Conservation (phyloP, 2,888 invertebrate species). For the Phlogophora meticulosa region DNA sequence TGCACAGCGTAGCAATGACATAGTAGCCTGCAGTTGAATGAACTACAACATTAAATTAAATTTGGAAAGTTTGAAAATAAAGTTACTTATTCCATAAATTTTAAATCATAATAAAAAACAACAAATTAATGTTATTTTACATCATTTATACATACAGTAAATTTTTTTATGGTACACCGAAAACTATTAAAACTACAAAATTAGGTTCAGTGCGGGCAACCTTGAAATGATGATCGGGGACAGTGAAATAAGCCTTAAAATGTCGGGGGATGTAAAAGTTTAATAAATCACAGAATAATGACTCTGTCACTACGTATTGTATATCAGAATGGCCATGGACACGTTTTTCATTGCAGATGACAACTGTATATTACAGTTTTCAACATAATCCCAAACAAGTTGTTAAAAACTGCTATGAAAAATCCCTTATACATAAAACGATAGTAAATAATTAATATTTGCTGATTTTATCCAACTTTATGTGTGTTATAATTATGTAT, state of each 20-base stretch:
- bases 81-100: too few species aligned
- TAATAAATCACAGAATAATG: conserved; percentile 48
- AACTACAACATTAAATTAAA: too few species aligned
- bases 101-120: too few species aligned
- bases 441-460: not conserved
- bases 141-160: too few species aligned
- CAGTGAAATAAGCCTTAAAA: conserved; percentile 37
- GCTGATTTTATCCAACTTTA: too few species aligned
- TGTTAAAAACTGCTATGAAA: too few species aligned
- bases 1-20: not conserved
- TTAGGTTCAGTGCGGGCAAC: not conserved
- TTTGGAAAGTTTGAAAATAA: too few species aligned
- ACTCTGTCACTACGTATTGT: conserved; percentile 34
- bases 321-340: conserved; percentile 15
- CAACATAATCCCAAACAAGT: too few species aligned
- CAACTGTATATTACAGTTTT: not conserved
- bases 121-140: too few species aligned
- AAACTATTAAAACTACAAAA: not conserved
- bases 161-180: not conserved
- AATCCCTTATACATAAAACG: too few species aligned
- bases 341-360: conserved; percentile 18
- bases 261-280: conserved; percentile 22
- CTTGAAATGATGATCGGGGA: conserved; percentile 28
- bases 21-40: not conserved
- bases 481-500: too few species aligned